Conservation (phyloP, 2,888 invertebrate species). For the Leptinotarsa rubiginosa region DNA sequence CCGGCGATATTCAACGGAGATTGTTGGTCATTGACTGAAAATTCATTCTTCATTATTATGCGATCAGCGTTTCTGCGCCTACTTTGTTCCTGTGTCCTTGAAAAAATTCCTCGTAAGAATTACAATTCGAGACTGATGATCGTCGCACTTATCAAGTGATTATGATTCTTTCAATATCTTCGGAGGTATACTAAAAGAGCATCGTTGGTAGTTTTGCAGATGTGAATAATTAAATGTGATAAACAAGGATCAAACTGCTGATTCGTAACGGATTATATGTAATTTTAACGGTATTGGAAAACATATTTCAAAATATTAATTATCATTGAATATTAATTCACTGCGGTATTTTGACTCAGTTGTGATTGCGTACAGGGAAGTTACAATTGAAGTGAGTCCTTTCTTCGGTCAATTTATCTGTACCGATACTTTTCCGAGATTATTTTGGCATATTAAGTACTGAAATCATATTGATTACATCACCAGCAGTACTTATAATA, state of each 20-base stretch:
- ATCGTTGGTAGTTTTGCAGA: background rate
- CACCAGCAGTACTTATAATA: too few species aligned
- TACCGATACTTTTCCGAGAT: background rate
- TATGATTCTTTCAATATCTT: conserved; percentile 4
- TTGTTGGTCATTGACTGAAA: conserved; percentile 30
- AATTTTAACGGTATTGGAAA: conserved; percentile 1
- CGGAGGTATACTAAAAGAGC: background rate
- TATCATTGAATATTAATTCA: background rate
- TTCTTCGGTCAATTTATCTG: background rate
- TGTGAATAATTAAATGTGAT: background rate
- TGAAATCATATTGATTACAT: too few species aligned
- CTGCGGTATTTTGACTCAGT: background rate
- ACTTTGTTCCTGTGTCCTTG: conserved; percentile 50
- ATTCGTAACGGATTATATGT: background rate
- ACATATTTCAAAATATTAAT: background rate
- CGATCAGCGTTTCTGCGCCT: conserved; percentile 39
- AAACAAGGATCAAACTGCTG: background rate
- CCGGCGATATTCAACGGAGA: conserved; percentile 5
- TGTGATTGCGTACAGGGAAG: conserved; percentile 1
- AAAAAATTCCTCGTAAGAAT: conserved; percentile 33
- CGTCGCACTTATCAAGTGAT: conserved; percentile 2
- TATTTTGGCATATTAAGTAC: background rate
- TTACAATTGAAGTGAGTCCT: background rate
- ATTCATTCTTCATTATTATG: conserved; percentile 48
- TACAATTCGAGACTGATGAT: conserved; percentile 25